Conservation (phyloP, 2,888 invertebrate species). For the Andrena praecox region DNA sequence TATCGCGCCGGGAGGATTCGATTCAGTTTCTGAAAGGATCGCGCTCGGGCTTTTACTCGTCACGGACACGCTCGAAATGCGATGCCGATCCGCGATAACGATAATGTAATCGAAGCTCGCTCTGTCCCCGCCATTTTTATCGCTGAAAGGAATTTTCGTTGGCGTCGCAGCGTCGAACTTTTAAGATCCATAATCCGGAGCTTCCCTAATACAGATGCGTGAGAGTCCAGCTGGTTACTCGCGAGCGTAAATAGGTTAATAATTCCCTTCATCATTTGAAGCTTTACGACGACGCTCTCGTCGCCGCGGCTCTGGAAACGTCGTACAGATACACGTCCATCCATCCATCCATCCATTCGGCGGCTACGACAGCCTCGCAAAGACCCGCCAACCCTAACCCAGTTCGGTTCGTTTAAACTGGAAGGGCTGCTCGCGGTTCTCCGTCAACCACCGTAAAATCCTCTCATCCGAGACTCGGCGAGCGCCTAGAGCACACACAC, state of each 20-base stretch:
- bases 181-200: neutral
- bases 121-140: neutral
- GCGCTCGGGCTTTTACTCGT: conserved; percentile 5
- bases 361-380: conserved; percentile 47
- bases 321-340: conserved; percentile 45
- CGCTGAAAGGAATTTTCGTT: neutral
- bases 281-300: conserved; percentile 41
- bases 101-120: conserved; percentile 32
- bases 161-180: neutral
- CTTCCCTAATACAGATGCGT: neutral
- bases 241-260: conserved; percentile 55
- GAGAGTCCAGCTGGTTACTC: neutral
- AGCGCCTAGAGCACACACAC: conserved; percentile 20
- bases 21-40: conserved; percentile 11
- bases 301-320: conserved; percentile 28
- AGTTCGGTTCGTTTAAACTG: conserved; percentile 73
- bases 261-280: conserved; percentile 54
- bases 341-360: conserved; percentile 33
- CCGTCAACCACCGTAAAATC: conserved; percentile 69
- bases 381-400: conserved; percentile 66
- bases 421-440: conserved; percentile 63
- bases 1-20: conserved; percentile 3
- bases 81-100: conserved; percentile 14
- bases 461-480: conserved; percentile 58
- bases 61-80: neutral